phyloP scores from a whole-genome alignment of 2,113 vertebrate genomes.

The Erythrolamprus reginae region DNA sequence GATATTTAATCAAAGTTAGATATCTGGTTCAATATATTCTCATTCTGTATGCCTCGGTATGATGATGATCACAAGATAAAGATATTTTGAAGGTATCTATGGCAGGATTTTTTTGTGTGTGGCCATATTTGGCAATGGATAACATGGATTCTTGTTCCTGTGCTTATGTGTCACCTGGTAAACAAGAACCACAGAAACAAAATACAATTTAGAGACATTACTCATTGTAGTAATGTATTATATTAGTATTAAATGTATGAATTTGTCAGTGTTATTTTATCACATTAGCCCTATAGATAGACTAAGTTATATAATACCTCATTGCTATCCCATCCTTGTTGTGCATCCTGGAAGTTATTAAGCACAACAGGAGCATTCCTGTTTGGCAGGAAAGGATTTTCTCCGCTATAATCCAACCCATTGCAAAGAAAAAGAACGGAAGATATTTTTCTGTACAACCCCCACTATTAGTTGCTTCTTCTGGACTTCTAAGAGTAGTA shows the following conservation, averaged over 20 bases:
- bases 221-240: background rate
- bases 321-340: background rate
- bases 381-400: background rate
- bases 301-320: background rate
- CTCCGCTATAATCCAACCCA: background rate
- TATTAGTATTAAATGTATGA: background rate
- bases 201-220: background rate
- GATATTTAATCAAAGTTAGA: slow-evolving; percentile 31
- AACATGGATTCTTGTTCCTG: background rate
- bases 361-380: background rate
- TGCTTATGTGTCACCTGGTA: background rate
- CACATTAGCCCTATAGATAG: background rate
- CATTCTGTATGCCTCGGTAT: slow-evolving; percentile 22
- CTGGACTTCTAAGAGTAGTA: background rate
- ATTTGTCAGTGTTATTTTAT: background rate
- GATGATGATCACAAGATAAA: slow-evolving; percentile 14
- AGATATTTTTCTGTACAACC: background rate
- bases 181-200: background rate
- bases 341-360: background rate
- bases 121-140: background rate
- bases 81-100: slow-evolving; percentile 7
- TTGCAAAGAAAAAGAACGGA: background rate
- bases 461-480: background rate
- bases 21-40: slow-evolving; percentile 44
- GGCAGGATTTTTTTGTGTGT: background rate